Percentiles rank a stretch among this genome's conserved stretches.
These are phyloP conservation scores for Motacilla alba DNA, from an alignment of 2,113 vertebrate species.

Conservation along the genomic window DNA sequence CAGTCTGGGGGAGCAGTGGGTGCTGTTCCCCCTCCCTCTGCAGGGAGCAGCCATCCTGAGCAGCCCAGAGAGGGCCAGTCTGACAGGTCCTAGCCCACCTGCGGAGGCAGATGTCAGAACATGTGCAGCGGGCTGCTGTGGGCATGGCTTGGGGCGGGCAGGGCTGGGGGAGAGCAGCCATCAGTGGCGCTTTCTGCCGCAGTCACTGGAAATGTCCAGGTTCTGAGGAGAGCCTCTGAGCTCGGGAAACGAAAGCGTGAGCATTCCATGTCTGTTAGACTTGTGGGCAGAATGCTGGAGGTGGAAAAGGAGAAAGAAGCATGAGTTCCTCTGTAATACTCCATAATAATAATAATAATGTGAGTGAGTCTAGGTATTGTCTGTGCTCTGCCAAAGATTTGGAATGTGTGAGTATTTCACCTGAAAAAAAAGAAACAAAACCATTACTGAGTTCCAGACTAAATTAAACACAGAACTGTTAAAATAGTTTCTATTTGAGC, in stretches of 20 bases:
- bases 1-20: conserved; percentile 1
- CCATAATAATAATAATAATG: not conserved
- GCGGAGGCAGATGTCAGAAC: conserved; percentile 92
- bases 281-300: not conserved
- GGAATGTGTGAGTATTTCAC: conserved; percentile 2
- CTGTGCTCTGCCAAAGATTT: conserved; percentile 25
- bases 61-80: conserved; percentile 85
- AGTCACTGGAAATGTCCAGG: not conserved
- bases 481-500: conserved; percentile 40
- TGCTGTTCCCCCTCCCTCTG: conserved; percentile 30
- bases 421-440: not conserved
- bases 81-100: conserved; percentile 72
- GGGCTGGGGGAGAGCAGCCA: conserved; percentile 33
- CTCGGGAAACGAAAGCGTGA: not conserved
- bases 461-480: conserved; percentile 34
- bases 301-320: not conserved
- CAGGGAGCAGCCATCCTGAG: conserved; percentile 63
- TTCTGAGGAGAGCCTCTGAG: conserved; percentile 19
- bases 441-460: not conserved
- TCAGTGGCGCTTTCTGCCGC: conserved; percentile 1
- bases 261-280: not conserved
- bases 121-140: conserved; percentile 85
- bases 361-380: not conserved
- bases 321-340: not conserved
- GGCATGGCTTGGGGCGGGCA: conserved; percentile 69